Evolutionary conservation across 2,113 vertebrate genomes (phyloP).

Genomic region (Oophaga pumilio): DNA sequence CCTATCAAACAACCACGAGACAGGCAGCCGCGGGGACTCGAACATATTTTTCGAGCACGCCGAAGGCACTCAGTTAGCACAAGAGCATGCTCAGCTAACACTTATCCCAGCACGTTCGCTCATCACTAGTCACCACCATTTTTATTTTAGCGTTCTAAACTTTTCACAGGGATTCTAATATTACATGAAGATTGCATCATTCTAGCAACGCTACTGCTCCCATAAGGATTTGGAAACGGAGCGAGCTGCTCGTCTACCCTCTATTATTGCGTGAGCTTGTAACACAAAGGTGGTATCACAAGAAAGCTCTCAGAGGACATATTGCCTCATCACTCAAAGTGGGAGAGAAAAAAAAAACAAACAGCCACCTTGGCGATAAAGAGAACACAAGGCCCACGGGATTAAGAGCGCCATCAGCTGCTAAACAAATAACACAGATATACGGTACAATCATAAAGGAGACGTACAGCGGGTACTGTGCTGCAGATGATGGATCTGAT

Average conservation of each 20-base stretch:
- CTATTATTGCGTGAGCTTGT: slow-evolving; percentile 23
- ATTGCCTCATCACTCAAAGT: slow-evolving; percentile 40
- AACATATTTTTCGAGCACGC: too few relatives aligned
- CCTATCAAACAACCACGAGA: too few relatives aligned
- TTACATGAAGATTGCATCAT: neutral
- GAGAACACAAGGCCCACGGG: neutral
- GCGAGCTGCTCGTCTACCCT: neutral
- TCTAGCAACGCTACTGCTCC: too few relatives aligned
- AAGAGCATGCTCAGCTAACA: too few relatives aligned
- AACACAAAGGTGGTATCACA: slow-evolving; percentile 1
- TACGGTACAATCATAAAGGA: neutral
- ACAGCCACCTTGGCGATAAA: slow-evolving; percentile 56
- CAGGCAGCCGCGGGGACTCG: too few relatives aligned
- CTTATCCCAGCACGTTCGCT: too few relatives aligned
- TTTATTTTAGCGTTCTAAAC: neutral
- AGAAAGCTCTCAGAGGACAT: slow-evolving; percentile 47
- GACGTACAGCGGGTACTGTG: neutral
- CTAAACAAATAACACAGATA: neutral
- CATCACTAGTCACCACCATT: too few relatives aligned
- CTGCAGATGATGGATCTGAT: neutral
- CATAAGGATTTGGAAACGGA: neutral
- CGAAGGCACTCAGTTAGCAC: too few relatives aligned
- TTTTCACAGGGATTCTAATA: neutral
- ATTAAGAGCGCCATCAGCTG: neutral
- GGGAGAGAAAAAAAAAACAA: slow-evolving; percentile 60